Evolutionary conservation across 2,797 vertebrate genomes (phyloP), one percentile per base, ranked within the genome.

Genomic region (Benthosema pterotum): DNA sequence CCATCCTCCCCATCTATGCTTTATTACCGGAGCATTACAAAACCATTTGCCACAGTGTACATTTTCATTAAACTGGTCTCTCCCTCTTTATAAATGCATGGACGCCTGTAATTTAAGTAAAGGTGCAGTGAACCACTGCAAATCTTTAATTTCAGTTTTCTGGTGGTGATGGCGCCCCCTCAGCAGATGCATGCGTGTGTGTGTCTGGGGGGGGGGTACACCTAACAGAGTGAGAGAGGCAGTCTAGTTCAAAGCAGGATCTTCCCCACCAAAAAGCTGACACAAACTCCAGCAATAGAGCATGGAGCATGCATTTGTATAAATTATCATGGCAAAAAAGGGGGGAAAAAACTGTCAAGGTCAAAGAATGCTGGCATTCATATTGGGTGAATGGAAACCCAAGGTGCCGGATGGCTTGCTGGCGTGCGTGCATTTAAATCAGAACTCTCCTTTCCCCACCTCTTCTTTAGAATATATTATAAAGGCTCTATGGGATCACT

Each of bases 291-390:
- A 57, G 63, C 68, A 70, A 51, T 18, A 56, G 60, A 71, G 75
- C 80, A 78, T 77, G 72, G 78, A 73, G 59, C 83, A 87, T 90
- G 75, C 79, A 91, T 90, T 90, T 89, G 83, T 90, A 86, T 87
- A 89, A 87, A 90, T 90, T 89, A 89, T 73, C 74, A 79, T 84
- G 69, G 56, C 55, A 71, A 66, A 74, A 77, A 58, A 87, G n/a
- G n/a, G n/a, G n/a, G n/a, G n/a, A 81, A 78, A 38, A 38, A 38
- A 1, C 32, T 38, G 66, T 49, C 79, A 89, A 83, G 85, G 88
- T 89, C 87, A 87, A 45, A 72, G 56, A 79, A 83, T 68, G 63
- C 65, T 75, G 73, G 57, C 59, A 65, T 74, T 83, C 72, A 78
- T 60, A 50, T 70, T 48, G 63, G 60, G 45, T 65, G 75, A 77